These are phyloP conservation scores for Psix sp. DNA, from an alignment of 1,140 invertebrate species.

Conservation along the genomic window DNA sequence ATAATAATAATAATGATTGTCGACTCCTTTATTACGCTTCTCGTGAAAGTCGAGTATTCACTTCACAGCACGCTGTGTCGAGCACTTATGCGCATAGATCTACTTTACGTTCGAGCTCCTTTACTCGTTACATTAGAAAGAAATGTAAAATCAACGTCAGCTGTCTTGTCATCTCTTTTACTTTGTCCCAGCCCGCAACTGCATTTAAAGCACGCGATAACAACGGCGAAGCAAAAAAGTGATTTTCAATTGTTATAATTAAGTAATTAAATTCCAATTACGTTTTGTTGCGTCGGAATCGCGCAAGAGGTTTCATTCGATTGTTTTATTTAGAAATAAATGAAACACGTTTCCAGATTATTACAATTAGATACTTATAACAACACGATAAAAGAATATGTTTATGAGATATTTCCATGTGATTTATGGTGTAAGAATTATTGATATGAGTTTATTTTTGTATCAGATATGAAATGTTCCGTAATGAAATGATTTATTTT, in stretches of 20 bases:
- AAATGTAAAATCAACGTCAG: slow-evolving; percentile 39
- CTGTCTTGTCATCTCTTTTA: slow-evolving; percentile 3
- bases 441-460: too few species aligned
- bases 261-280: slow-evolving; percentile 25
- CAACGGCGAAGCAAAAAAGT: slow-evolving; percentile 4
- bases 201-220: slow-evolving; percentile 18
- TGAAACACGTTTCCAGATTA: slow-evolving; percentile 2
- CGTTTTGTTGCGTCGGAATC: slow-evolving; percentile 13
- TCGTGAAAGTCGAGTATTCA: slow-evolving; percentile 48
- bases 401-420: too few species aligned
- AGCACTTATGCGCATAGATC: slow-evolving; percentile 52
- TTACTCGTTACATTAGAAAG: slow-evolving; percentile 46
- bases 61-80: slow-evolving; percentile 40
- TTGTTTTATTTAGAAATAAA: slow-evolving; percentile 10
- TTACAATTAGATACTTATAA: too few species aligned
- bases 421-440: too few species aligned
- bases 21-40: slow-evolving; percentile 56
- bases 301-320: slow-evolving; percentile 13
- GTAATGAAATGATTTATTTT: too few species aligned
- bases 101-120: slow-evolving; percentile 43
- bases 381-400: too few species aligned
- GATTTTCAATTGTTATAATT: slow-evolving; percentile 21
- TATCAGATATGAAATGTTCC: too few species aligned
- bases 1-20: slow-evolving; percentile 56
- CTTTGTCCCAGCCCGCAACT: neutral